Evolutionary conservation across 2,113 vertebrate genomes (phyloP), one percentile per base, ranked within the genome.

Genomic region (Columbina picui): DNA sequence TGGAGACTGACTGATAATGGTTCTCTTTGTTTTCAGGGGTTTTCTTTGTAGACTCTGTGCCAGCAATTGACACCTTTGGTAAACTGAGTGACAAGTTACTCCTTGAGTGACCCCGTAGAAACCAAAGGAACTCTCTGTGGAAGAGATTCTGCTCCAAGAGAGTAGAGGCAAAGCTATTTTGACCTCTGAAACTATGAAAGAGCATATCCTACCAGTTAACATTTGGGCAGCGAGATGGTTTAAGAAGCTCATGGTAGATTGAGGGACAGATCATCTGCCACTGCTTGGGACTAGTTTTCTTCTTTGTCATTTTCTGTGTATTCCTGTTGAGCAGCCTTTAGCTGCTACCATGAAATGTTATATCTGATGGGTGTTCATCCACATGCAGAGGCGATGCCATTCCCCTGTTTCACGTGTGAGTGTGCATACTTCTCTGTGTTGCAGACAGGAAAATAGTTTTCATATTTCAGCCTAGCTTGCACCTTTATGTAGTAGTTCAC

Each of bases 301-400:
- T 32, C 74, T 71, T 64, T 38, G 53, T 3, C 12, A 36, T 1
- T 43, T 47, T 14, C 17, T 27, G 10, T 45, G 8, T 38, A 13
- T 60, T 56, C 19, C 12, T 19, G 4, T 80, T 11, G n/a, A 14
- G 3, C 29, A 39, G 2, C 23, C 30, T 61, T 65, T 8, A 52
- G 18, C 36, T 52, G 47, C 29, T 49, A 12, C 50, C 38, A 11
- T 15, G 25, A 71, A 6, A 63, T 32, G 4, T 3, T 84, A 0
- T 17, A 18, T 14, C 30, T 36, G 47, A 21, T 27, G n/a, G 29
- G 2, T 60, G 9, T 12, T 77, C 34, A 45, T 14, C 13, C 6
- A 5, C 18, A 3, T 10, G 12, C 10, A 14, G 23, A 56, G 14
- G 9, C 1, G 2, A 57, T 39, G 20, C 2, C 26, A 6, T 23